These are phyloP conservation scores for Cheilosia urbana DNA, from an alignment of 2,888 invertebrate genomes.

Conservation along the genomic window DNA sequence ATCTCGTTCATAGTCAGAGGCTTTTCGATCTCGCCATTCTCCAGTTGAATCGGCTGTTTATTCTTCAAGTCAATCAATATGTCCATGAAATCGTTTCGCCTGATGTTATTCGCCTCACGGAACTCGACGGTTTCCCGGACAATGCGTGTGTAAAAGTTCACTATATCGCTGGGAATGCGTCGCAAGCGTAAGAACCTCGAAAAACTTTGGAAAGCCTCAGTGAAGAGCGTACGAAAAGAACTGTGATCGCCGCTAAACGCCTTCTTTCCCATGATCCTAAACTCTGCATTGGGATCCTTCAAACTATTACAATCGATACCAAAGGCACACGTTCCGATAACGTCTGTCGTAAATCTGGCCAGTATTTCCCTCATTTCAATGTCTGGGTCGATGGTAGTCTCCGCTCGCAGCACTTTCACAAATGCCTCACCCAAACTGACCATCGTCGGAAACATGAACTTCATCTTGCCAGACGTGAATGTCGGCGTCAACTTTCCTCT, in stretches of 20 bases:
- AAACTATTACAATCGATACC: slow-evolving; percentile 84
- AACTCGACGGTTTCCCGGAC: slow-evolving; percentile 84
- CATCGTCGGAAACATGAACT: slow-evolving; percentile 80
- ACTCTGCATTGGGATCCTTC: slow-evolving; percentile 81
- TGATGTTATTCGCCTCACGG: slow-evolving; percentile 82
- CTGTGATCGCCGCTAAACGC: slow-evolving; percentile 58
- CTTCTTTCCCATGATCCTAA: slow-evolving; percentile 79
- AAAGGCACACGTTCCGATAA: slow-evolving; percentile 84
- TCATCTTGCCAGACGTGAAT: slow-evolving; percentile 83
- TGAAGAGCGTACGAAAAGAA: neutral
- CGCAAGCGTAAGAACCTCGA: neutral
- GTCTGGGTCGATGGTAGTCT: slow-evolving; percentile 4
- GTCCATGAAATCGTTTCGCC: slow-evolving; percentile 86
- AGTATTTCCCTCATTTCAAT: slow-evolving; percentile 78
- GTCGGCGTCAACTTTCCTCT: slow-evolving; percentile 82
- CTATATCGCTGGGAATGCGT: slow-evolving; percentile 68
- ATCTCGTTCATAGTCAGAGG: slow-evolving; percentile 78
- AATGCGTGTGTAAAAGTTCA: slow-evolving; percentile 84
- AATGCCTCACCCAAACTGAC: slow-evolving; percentile 65
- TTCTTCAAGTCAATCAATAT: slow-evolving; percentile 85
- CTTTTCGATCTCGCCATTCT: slow-evolving; percentile 71
- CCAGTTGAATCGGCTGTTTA: slow-evolving; percentile 79
- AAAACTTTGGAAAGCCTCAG: neutral
- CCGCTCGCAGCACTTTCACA: slow-evolving; percentile 60
- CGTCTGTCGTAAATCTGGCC: slow-evolving; percentile 84